Evolutionary conservation across 2,113 vertebrate genomes (phyloP).

Genomic region (Lagopus leucura): DNA sequence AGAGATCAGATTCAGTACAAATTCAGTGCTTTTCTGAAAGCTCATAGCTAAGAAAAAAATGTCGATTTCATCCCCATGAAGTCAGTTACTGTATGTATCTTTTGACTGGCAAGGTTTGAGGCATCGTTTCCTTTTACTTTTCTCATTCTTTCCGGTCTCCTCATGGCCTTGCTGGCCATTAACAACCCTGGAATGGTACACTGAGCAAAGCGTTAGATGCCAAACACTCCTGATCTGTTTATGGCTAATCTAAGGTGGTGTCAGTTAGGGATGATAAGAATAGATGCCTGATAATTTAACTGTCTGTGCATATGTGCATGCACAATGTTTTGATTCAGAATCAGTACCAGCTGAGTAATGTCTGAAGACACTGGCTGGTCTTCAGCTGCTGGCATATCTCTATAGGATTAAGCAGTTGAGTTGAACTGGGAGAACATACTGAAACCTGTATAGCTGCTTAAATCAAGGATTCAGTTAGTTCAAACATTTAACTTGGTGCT

Average conservation of each 20-base stretch:
- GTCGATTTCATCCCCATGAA: background rate
- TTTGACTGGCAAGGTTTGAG: background rate
- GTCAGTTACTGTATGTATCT: background rate
- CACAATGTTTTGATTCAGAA: no score
- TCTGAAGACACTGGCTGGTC: no score
- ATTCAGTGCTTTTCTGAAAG: background rate
- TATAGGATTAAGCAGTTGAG: background rate
- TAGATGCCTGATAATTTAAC: no score
- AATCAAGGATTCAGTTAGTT: background rate
- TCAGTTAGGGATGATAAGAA: background rate
- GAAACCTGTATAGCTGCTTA: background rate
- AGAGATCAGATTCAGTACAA: fast-evolving
- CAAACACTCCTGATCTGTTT: background rate
- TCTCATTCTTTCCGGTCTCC: background rate
- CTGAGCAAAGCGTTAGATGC: fast-evolving
- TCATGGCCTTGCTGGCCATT: fast-evolving
- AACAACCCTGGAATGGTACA: fast-evolving
- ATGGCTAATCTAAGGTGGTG: background rate
- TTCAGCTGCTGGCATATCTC: no score
- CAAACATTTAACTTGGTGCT: background rate
- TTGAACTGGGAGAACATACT: background rate
- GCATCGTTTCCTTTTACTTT: background rate
- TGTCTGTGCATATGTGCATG: no score
- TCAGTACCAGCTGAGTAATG: no score
- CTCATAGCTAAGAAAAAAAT: background rate